Evolutionary conservation across 2,888 invertebrate genomes (phyloP).

Genomic region (Nysson spinosus): DNA sequence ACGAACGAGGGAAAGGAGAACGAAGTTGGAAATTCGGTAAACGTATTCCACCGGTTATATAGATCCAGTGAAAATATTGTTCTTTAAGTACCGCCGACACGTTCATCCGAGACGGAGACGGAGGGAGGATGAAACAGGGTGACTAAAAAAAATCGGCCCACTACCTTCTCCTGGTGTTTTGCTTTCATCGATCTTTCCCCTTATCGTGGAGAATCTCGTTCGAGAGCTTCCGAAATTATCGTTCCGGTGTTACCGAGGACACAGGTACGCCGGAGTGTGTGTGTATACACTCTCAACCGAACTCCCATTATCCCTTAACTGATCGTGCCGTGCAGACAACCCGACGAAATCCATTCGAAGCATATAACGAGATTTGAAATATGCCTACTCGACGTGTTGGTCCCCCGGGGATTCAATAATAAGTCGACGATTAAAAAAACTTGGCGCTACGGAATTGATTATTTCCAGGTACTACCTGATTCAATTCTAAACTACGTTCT

Average conservation of each 20-base stretch:
- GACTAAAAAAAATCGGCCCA: conserved; percentile 20
- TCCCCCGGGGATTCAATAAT: no score
- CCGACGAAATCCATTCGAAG: conserved; percentile 35
- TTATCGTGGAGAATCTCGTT: conserved; percentile 38
- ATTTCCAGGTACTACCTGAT: not conserved
- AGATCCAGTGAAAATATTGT: conserved; percentile 49
- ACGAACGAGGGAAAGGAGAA: conserved; percentile 28
- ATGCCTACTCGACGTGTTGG: conserved; percentile 2
- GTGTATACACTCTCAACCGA: conserved; percentile 12
- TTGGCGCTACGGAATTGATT: not conserved
- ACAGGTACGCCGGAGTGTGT: not conserved
- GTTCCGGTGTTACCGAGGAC: conserved; percentile 9
- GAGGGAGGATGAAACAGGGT: not conserved
- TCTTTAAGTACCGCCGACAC: conserved; percentile 45
- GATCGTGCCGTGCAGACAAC: conserved; percentile 35
- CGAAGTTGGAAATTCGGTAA: conserved; percentile 44
- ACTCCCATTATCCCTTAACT: conserved; percentile 49
- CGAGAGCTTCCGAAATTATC: conserved; percentile 36
- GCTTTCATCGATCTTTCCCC: conserved; percentile 40
- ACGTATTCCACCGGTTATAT: conserved; percentile 48
- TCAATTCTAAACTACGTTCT: not conserved
- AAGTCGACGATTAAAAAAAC: conserved; percentile 6
- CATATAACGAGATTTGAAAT: conserved; percentile 36
- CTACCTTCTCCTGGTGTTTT: conserved; percentile 23
- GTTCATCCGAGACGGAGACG: conserved; percentile 6